Conservation (phyloP, 64 coral and sea anemone species). For the Actinia equina region DNA sequence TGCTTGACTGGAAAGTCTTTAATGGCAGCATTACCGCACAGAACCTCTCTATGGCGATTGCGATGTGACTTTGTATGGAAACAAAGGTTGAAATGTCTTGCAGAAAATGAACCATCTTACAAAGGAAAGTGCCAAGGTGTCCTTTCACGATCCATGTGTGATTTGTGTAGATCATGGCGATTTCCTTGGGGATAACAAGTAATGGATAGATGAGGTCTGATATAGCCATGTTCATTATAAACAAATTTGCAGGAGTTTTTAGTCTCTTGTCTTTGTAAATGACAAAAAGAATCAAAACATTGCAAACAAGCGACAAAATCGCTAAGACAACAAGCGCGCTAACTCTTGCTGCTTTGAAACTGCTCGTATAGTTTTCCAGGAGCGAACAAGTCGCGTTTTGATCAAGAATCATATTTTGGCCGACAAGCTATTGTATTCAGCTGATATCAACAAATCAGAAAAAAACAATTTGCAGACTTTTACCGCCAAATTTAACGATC, state of each 20-base stretch:
- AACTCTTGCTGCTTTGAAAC: not conserved
- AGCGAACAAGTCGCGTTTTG: not conserved
- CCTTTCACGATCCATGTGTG: conserved; percentile 43
- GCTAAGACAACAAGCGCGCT: not conserved
- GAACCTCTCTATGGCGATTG: conserved; percentile 61
- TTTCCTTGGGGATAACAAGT: conserved; percentile 41
- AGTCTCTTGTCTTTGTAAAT: conserved; percentile 35
- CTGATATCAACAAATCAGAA: too few relatives aligned
- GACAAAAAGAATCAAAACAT: conserved; percentile 44
- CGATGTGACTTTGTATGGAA: conserved; percentile 57
- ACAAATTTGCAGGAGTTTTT: conserved; percentile 46
- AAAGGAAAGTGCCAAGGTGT: conserved; percentile 6
- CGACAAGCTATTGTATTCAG: too few relatives aligned
- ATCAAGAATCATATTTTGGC: not conserved
- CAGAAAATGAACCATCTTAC: conserved; percentile 39
- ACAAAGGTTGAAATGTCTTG: conserved; percentile 66
- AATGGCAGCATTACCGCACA: conserved; percentile 65
- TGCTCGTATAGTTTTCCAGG: not conserved
- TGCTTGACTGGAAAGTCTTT: conserved; percentile 2
- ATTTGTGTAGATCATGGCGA: conserved; percentile 12
- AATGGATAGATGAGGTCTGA: conserved; percentile 65
- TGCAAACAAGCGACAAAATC: conserved; percentile 53
- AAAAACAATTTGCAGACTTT: too few relatives aligned
- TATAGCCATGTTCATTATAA: conserved; percentile 68
- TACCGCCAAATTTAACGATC: too few relatives aligned